phyloP scores from a whole-genome alignment of 2,113 vertebrate genomes.

The Gobio gobio region DNA sequence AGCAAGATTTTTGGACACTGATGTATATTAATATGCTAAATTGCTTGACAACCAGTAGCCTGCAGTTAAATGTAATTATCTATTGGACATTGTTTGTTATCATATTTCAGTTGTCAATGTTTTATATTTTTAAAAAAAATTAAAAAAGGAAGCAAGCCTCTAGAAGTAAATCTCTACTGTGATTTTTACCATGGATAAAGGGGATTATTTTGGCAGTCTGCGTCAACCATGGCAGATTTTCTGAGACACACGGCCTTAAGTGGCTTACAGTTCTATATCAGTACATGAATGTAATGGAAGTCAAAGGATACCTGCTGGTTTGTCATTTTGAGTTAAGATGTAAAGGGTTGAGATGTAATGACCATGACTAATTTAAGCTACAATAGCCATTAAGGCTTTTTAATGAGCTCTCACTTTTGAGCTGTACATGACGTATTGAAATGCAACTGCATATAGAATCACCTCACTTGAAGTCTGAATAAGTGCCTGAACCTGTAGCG shows the following conservation, averaged over 20 bases:
- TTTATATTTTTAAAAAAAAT: neutral
- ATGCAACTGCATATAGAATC: neutral
- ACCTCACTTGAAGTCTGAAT: neutral
- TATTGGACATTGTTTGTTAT: neutral
- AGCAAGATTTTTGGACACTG: neutral
- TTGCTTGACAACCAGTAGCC: neutral
- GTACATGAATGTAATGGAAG: neutral
- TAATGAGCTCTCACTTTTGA: neutral
- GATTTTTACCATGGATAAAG: neutral
- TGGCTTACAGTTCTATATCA: neutral
- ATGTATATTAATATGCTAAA: neutral
- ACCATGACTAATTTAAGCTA: neutral
- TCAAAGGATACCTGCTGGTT: neutral
- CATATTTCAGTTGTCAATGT: neutral
- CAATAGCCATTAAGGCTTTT: neutral
- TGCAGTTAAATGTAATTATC: neutral
- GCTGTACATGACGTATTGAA: neutral
- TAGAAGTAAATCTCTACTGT: neutral
- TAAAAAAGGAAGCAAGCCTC: neutral
- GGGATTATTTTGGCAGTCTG: conserved; percentile 1
- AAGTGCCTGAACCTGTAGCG: neutral
- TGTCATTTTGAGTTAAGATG: neutral
- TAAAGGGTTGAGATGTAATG: neutral
- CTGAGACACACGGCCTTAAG: neutral
- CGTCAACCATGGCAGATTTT: neutral